Percentiles rank a stretch among this genome's conserved stretches.
Conservation (phyloP, 1,140 invertebrate genomes). For the Paraescarpia echinospica region DNA sequence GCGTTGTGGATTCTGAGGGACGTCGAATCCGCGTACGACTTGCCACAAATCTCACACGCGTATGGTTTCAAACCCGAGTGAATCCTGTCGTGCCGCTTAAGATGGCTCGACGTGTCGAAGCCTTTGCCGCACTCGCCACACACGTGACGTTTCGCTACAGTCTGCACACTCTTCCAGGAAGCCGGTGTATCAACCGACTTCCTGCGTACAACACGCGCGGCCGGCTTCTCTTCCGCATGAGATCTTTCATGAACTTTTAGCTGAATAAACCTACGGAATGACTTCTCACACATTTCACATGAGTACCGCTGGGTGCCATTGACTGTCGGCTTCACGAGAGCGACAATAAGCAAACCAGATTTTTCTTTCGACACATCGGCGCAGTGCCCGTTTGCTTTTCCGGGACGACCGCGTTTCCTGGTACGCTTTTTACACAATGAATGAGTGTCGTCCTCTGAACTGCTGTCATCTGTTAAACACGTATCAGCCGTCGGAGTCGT, state of each 20-base stretch:
- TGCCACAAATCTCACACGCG: slow-evolving; percentile 88
- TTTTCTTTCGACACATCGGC: neutral
- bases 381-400: neutral
- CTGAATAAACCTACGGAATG: neutral
- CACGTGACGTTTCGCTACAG: neutral
- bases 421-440: neutral
- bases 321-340: neutral
- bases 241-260: neutral
- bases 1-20: slow-evolving; percentile 80
- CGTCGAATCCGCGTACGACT: slow-evolving; percentile 80
- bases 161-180: neutral
- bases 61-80: slow-evolving; percentile 23
- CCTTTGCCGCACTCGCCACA: neutral
- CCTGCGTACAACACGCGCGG: neutral
- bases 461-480: neutral
- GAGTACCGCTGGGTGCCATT: neutral
- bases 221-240: neutral
- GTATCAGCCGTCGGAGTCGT: neutral
- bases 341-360: neutral
- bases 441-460: neutral
- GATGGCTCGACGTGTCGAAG: neutral
- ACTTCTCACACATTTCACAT: neutral
- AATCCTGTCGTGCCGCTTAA: neutral
- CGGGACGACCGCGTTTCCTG: neutral
- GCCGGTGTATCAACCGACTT: neutral